Base-by-base conservation (phyloP, 2,113 vertebrate species). In the Lepidothrix coronata region DNA sequence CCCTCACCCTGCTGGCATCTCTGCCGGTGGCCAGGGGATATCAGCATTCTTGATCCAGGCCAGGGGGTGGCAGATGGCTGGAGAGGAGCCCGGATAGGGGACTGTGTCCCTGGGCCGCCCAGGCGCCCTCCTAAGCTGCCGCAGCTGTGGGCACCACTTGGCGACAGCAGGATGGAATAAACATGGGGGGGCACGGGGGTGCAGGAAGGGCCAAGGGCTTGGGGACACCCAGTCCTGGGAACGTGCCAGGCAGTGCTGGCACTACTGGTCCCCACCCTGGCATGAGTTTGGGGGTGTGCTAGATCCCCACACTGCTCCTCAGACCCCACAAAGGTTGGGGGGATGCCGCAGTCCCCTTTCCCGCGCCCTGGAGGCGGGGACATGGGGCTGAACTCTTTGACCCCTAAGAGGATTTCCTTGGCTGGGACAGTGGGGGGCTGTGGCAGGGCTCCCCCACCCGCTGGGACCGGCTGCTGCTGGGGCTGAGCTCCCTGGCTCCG, bases 91-190 rank as follows among this genome's bases (percentile, higher is more conserved):
- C 14, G 21, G 90, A 17, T 8, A 57, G 66, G 85, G 70, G 78
- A 61, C 76, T 4, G 0, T 52, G 72, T 87, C 77, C 62, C 48
- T 0, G 25, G 85, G 39, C 92, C 82, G 0, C 68, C 76, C 73
- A 22, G 91, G 91, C 79, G 57, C 89, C 91, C 77, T 93, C 71
- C 88, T 94, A 95, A 96, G 93, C 91, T 96, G 87, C 78, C 1
- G 65, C 91, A 96, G 94, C 96, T 95, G 94, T 57, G 88, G 94
- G 94, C 65, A 92, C 63, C 2, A 10, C 87, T 25, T 46, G 57
- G 70, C 0, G 20, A 91, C 84, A 74, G 68, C 20, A 35, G 70
- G 61, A n/a, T 72, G 76, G 46, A 74, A 91, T 95, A 91, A 95
- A 92, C 86, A 58, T 21, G 25, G 22, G 20, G 57, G 28, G 20